Percentiles rank a stretch among this genome's conserved stretches.
Evolutionary conservation across 2,888 invertebrate genomes (phyloP).

Genomic region (Drosophila anomalata): DNA sequence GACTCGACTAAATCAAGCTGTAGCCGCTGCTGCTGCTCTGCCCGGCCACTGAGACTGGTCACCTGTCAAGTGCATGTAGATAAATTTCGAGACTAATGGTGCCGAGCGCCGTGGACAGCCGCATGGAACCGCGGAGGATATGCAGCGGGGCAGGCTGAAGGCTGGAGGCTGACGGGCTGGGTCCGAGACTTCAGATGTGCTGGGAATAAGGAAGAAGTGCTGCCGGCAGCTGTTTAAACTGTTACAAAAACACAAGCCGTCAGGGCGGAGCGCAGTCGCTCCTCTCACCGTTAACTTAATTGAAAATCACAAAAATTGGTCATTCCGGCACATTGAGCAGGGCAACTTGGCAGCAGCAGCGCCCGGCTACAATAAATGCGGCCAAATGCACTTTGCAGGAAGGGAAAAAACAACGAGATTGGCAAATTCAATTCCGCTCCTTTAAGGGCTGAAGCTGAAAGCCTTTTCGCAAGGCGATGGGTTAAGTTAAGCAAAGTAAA

Average conservation of each 20-base stretch:
- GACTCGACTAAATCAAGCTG: conserved; percentile 67
- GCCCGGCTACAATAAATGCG: conserved; percentile 55
- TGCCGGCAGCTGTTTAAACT: conserved; percentile 66
- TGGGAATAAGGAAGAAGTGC: conserved; percentile 42
- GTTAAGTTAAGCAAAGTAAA: conserved; percentile 47
- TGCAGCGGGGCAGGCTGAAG: background rate
- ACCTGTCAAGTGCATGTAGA: conserved; percentile 79
- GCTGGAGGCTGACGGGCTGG: background rate
- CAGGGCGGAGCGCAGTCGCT: conserved; percentile 40
- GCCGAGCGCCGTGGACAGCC: conserved; percentile 58
- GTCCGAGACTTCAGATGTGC: conserved; percentile 15
- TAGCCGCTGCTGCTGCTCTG: conserved; percentile 14
- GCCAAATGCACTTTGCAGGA: conserved; percentile 58
- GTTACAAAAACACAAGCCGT: conserved; percentile 52
- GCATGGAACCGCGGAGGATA: conserved; percentile 54
- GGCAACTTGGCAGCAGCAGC: conserved; percentile 62
- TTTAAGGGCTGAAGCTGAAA: conserved; percentile 44
- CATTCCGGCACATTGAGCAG: conserved; percentile 77
- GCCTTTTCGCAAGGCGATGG: conserved; percentile 37
- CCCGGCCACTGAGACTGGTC: conserved; percentile 39
- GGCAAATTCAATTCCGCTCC: conserved; percentile 55
- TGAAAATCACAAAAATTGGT: conserved; percentile 80
- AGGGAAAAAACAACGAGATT: conserved; percentile 38
- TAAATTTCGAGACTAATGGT: conserved; percentile 73
- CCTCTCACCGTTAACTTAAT: conserved; percentile 67